A percentile compares a stretch with the other conserved stretches of the same genome.
These are phyloP conservation scores for Phlogophora meticulosa DNA, from an alignment of 2,888 invertebrate genomes.

Conservation along the genomic window DNA sequence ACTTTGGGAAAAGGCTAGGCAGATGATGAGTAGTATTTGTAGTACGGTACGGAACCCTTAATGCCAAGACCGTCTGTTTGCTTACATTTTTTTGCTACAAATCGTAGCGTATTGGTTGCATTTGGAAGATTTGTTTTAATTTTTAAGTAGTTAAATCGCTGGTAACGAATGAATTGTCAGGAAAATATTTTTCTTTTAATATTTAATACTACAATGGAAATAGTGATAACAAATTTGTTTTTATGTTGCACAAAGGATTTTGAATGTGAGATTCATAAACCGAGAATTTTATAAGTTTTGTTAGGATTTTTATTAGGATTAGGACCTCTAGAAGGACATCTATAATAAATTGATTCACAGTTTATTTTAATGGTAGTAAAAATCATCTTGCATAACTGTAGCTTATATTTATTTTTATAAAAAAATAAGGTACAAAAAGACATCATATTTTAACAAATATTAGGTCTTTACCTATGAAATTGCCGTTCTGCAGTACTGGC, in stretches of 20 bases:
- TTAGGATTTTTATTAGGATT: too few relatives aligned
- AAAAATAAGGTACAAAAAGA: conserved; percentile 87
- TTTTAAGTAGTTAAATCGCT: conserved; percentile 5
- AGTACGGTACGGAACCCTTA: neutral
- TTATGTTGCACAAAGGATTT: neutral
- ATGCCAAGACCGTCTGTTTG: neutral
- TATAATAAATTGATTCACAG: conserved; percentile 9
- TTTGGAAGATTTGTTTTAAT: neutral
- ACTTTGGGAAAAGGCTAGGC: too few relatives aligned
- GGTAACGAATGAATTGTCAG: conserved; percentile 1
- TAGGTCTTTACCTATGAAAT: too few relatives aligned
- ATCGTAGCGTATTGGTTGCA: neutral
- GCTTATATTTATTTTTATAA: conserved; percentile 74
- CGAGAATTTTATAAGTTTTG: neutral
- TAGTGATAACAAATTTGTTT: conserved; percentile 3
- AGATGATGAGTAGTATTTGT: too few relatives aligned
- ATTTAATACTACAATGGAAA: neutral
- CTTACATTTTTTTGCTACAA: neutral
- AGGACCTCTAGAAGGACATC: neutral
- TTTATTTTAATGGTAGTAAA: conserved; percentile 27
- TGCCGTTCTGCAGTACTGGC: too few relatives aligned
- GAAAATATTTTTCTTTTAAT: neutral
- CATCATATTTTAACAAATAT: conserved; percentile 68
- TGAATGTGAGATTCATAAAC: neutral
- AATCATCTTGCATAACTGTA: conserved; percentile 46